phyloP scores from a whole-genome alignment of 1,140 invertebrate genomes.

The Doryteuthis pealeii region DNA sequence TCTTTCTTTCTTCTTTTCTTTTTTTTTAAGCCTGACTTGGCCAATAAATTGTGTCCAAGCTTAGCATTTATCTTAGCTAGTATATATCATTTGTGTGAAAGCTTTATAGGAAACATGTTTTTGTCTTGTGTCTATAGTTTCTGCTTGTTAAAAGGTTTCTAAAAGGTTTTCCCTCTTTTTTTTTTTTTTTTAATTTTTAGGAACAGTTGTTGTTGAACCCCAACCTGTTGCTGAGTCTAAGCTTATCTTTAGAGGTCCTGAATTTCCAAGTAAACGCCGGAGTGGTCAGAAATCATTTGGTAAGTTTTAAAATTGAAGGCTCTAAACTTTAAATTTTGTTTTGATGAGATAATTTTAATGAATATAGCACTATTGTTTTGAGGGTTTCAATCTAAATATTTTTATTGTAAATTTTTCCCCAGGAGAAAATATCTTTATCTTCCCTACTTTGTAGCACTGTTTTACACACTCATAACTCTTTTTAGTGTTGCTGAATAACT shows the following conservation, averaged over 20 bases:
- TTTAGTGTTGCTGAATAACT: no score
- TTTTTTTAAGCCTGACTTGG: background rate
- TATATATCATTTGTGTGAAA: background rate
- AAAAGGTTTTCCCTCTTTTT: background rate
- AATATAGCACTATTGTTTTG: no score
- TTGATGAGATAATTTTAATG: no score
- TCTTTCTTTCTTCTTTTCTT: background rate
- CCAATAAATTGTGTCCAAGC: background rate
- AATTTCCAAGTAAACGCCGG: background rate
- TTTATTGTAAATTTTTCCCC: no score
- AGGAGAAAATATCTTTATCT: no score
- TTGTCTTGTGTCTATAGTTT: background rate
- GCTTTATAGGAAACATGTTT: background rate
- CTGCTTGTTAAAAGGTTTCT: background rate
- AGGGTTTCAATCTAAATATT: no score
- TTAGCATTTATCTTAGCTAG: constrained; percentile 8
- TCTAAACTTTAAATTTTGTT: no score
- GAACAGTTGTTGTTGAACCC: constrained; percentile 38
- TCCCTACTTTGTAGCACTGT: no score
- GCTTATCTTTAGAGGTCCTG: constrained; percentile 16
- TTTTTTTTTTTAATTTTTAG: constrained; percentile 16
- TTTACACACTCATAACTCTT: no score
- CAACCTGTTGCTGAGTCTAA: constrained; percentile 33
- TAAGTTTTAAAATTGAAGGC: no score
- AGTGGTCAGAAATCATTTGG: background rate